phyloP scores from a whole-genome alignment of 1,140 invertebrate genomes.

The Apis mellifera region Amel_HAv3.1 CM009936.2:12902501-12903000 shows the following conservation, averaged over 20 bases:
- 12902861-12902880: background rate
- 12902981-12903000: constrained; percentile 80
- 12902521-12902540: constrained; percentile 61
- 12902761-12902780: too few species aligned
- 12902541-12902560: constrained; percentile 48
- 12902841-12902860: too few species aligned
- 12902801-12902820: background rate
- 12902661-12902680: constrained; percentile 65
- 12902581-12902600: constrained; percentile 66
- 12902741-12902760: background rate
- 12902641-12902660: constrained; percentile 73
- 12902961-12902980: constrained; percentile 57
- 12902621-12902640: constrained; percentile 73
- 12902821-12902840: background rate
- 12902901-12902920: too few species aligned
- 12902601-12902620: constrained; percentile 73
- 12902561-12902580: constrained; percentile 57
- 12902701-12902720: constrained; percentile 10
- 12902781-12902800: background rate
- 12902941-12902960: constrained; percentile 60
- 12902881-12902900: background rate
- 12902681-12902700: constrained; percentile 35
- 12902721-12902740: background rate
- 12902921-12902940: constrained; percentile 54
- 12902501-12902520: constrained; percentile 70